phyloP scores from a whole-genome alignment of 2,888 invertebrate species.

The Globia sparganii region DNA sequence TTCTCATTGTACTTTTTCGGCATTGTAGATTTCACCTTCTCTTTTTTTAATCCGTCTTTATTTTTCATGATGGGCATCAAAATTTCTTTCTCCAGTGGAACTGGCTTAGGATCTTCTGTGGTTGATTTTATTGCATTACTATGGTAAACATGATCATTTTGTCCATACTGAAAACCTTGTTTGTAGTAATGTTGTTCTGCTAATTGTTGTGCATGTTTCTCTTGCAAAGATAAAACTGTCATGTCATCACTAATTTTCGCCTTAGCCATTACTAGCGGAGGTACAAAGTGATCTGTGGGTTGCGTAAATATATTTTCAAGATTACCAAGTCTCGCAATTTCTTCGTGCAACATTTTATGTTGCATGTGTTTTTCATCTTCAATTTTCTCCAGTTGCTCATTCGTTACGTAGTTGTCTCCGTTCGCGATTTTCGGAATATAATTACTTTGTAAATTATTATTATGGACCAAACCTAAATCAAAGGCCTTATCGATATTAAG shows the following conservation, averaged over 20 bases:
- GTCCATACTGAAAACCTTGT: constrained; percentile 65
- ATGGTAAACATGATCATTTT: constrained; percentile 60
- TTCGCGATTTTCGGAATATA: constrained; percentile 79
- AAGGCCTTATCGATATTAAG: constrained; percentile 73
- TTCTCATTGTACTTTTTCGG: constrained; percentile 86
- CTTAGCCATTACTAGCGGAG: constrained; percentile 89
- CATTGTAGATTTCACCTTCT: constrained; percentile 72
- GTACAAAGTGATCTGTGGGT: constrained; percentile 88
- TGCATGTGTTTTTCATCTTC: constrained; percentile 85
- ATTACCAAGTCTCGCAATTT: constrained; percentile 85
- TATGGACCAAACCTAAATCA: constrained; percentile 71
- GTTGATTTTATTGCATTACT: constrained; percentile 60
- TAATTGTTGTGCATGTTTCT: constrained; percentile 87
- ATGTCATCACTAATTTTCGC: constrained; percentile 88
- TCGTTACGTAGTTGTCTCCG: constrained; percentile 74
- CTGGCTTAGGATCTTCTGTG: constrained; percentile 63
- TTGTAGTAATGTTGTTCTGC: constrained; percentile 78
- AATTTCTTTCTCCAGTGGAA: constrained; percentile 60
- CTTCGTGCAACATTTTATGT: constrained; percentile 86
- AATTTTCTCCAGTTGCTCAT: constrained; percentile 79
- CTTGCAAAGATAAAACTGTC: constrained; percentile 87
- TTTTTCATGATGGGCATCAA: constrained; percentile 61
- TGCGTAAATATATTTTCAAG: constrained; percentile 87
- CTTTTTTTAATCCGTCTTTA: constrained; percentile 73
- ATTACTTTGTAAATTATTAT: constrained; percentile 83